Conservation (phyloP, 2,113 vertebrate species). For the Brienomyrus longianalis region DNA sequence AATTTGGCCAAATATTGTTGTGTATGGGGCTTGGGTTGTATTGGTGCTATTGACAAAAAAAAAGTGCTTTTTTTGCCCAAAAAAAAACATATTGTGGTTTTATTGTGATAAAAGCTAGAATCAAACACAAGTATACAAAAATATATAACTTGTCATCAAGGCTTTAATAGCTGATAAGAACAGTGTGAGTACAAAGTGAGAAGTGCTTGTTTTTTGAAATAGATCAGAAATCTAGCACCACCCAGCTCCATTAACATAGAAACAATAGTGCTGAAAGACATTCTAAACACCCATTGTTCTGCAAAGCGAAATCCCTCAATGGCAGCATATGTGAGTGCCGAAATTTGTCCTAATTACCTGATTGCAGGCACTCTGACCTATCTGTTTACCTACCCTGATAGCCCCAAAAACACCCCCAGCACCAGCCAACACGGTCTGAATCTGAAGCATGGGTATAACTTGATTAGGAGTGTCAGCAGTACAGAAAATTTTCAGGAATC, state of each 20-base stretch:
- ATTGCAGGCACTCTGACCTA: not conserved
- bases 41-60: not conserved
- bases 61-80: not conserved
- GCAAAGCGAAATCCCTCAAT: not conserved
- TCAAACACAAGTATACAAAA: not conserved
- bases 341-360: not conserved
- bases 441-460: not conserved
- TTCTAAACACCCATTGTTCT: not conserved
- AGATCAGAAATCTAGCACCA: not conserved
- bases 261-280: not conserved
- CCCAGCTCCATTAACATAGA: not conserved
- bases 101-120: not conserved
- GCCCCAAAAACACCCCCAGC: not conserved
- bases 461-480: not conserved
- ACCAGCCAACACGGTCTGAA: not conserved
- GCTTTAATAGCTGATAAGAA: constrained; percentile 15
- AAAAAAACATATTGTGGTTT: not conserved
- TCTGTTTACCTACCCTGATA: not conserved
- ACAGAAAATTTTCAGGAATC: not conserved
- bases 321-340: not conserved
- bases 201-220: not conserved
- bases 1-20: not conserved
- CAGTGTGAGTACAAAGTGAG: not conserved
- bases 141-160: not conserved
- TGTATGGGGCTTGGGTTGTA: not conserved